Conservation (phyloP, 2,113 vertebrate genomes). For the Oryzias celebensis region DNA sequence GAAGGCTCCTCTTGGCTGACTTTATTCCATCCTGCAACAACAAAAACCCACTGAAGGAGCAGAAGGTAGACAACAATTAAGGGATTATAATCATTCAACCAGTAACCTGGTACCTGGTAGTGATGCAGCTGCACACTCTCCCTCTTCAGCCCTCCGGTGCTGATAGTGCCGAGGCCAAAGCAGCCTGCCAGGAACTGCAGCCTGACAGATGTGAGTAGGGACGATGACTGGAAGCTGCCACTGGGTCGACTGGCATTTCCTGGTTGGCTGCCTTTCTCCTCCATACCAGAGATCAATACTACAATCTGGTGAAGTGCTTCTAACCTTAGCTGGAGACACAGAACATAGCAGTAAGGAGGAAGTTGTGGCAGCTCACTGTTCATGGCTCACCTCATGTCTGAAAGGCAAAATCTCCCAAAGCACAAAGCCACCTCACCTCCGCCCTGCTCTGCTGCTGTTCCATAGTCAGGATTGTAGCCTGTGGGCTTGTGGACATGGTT, state of each 20-base stretch:
- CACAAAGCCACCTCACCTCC: slow-evolving; percentile 77
- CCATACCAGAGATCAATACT: slow-evolving; percentile 94
- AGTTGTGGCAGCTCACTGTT: not conserved
- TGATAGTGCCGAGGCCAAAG: slow-evolving; percentile 91
- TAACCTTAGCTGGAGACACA: slow-evolving; percentile 83
- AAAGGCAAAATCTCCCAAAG: not conserved
- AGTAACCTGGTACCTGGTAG: slow-evolving; percentile 83
- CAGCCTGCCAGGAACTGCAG: slow-evolving; percentile 96
- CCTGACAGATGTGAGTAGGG: slow-evolving; percentile 92
- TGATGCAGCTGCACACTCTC: slow-evolving; percentile 93
- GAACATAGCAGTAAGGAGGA: not conserved
- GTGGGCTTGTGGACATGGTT: slow-evolving; percentile 92
- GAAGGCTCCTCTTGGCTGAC: slow-evolving; percentile 90
- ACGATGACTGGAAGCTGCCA: slow-evolving; percentile 86
- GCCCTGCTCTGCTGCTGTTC: slow-evolving; percentile 94
- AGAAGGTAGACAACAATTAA: not conserved
- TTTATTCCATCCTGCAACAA: slow-evolving; percentile 87
- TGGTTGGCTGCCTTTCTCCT: slow-evolving; percentile 87
- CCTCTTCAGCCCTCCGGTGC: slow-evolving; percentile 83
- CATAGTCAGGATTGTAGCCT: slow-evolving; percentile 90
- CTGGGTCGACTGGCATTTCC: slow-evolving; percentile 70
- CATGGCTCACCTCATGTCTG: not conserved
- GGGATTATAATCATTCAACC: not conserved
- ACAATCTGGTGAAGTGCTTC: slow-evolving; percentile 97
- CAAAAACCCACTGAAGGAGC: not conserved